These are phyloP conservation scores for Umimayanthus kanabou DNA, from an alignment of 92 coral and sea anemone genomes.

Conservation along the genomic window DNA sequence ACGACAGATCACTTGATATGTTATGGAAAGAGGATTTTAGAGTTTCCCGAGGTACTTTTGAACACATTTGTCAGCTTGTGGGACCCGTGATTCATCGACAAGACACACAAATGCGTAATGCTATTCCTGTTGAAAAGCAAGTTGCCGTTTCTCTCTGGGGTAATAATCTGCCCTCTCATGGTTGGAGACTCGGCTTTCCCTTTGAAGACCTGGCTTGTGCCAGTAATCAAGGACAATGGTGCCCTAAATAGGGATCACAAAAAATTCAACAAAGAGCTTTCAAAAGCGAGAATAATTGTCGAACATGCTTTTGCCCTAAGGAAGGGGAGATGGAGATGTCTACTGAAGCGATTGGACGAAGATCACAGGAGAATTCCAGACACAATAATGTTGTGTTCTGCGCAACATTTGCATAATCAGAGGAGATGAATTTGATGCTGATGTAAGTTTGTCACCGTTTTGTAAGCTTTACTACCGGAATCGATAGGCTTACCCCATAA, in stretches of 20 bases:
- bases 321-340: constrained; percentile 57
- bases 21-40: too few relatives aligned
- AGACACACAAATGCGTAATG: too few relatives aligned
- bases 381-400: constrained; percentile 62
- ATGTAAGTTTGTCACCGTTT: constrained; percentile 6
- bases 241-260: constrained; percentile 37
- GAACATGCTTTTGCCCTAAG: constrained; percentile 54
- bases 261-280: constrained; percentile 49
- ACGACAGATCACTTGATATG: too few relatives aligned
- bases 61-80: too few relatives aligned
- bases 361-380: constrained; percentile 52
- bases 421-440: constrained; percentile 46
- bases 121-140: too few relatives aligned
- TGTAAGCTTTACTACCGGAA: background rate
- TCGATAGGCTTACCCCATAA: constrained; percentile 3
- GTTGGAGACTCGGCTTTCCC: constrained; percentile 60
- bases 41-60: too few relatives aligned
- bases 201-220: constrained; percentile 54
- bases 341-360: constrained; percentile 49
- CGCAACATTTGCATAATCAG: constrained; percentile 65
- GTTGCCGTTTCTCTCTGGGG: too few relatives aligned
- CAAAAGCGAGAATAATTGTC: constrained; percentile 50
- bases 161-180: constrained; percentile 42
- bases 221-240: constrained; percentile 47
- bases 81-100: too few relatives aligned